A percentile compares a stretch with the other conserved stretches of the same genome.
phyloP scores from a whole-genome alignment of 2,797 vertebrate species.

The Sternotherus odoratus region DNA sequence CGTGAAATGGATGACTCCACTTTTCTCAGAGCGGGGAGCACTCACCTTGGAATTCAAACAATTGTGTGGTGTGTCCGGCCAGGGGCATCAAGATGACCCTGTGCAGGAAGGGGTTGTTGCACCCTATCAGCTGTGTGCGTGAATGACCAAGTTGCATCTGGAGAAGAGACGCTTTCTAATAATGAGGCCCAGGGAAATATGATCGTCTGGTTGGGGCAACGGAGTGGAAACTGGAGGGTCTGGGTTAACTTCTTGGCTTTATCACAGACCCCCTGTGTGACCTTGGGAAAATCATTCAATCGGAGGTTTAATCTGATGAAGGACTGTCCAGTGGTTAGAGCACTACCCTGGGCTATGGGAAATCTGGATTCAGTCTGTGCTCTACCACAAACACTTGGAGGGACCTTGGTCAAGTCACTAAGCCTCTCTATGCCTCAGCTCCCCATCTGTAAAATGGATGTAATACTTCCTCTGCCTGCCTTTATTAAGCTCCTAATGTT shows the following conservation, averaged over 20 bases:
- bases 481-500: not conserved
- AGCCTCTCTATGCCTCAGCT: not conserved
- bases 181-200: not conserved
- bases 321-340: not conserved
- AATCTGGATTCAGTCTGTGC: not conserved
- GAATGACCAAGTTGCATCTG: rapidly evolving
- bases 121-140: not conserved
- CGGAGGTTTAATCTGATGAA: not conserved
- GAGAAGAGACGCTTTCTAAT: not conserved
- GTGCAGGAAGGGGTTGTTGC: not conserved
- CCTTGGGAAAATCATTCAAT: not conserved
- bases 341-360: not conserved
- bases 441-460: not conserved
- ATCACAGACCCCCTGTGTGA: not conserved
- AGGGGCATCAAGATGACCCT: not conserved
- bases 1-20: not conserved
- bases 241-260: not conserved
- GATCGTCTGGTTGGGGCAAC: not conserved
- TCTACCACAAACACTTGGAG: not conserved
- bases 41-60: not conserved
- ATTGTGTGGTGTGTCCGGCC: not conserved
- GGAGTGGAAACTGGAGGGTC: not conserved
- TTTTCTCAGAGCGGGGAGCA: not conserved
- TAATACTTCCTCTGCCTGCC: not conserved
- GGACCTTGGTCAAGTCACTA: not conserved